These are phyloP conservation scores for Raja brachyura DNA, from an alignment of 2,113 vertebrate species.

Conservation along the genomic window DNA sequence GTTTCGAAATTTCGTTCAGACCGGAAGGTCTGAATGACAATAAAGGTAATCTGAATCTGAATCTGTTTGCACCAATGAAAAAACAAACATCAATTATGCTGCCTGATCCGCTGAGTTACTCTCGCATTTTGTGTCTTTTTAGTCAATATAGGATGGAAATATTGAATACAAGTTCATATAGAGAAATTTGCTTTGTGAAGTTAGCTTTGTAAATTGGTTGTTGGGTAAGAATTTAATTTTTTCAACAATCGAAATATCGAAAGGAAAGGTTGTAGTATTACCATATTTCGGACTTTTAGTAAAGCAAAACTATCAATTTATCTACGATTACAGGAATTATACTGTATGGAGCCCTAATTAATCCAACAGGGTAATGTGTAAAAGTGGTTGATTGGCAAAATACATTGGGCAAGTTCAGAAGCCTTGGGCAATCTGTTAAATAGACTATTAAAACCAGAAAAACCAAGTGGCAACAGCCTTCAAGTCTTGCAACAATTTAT, in stretches of 20 bases:
- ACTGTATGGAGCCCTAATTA: neutral
- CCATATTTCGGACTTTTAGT: neutral
- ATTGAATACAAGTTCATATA: neutral
- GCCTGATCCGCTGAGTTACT: no score
- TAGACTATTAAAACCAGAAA: neutral
- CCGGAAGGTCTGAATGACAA: no score
- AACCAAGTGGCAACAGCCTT: neutral
- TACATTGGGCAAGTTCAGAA: neutral
- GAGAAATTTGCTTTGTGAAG: neutral
- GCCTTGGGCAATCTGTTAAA: neutral
- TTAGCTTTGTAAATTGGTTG: neutral
- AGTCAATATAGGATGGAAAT: no score
- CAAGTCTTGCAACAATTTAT: neutral
- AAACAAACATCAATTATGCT: no score
- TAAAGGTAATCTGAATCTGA: no score
- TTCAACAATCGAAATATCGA: neutral
- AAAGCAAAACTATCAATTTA: neutral
- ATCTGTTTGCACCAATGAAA: no score
- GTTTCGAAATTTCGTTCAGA: no score
- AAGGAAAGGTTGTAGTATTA: neutral
- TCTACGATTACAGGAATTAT: neutral
- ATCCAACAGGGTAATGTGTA: neutral
- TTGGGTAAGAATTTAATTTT: neutral
- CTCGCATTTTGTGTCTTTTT: no score
- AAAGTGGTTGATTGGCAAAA: neutral